Base-by-base conservation (phyloP, 2,797 vertebrate species). In the Setipinna tenuifilis region DNA sequence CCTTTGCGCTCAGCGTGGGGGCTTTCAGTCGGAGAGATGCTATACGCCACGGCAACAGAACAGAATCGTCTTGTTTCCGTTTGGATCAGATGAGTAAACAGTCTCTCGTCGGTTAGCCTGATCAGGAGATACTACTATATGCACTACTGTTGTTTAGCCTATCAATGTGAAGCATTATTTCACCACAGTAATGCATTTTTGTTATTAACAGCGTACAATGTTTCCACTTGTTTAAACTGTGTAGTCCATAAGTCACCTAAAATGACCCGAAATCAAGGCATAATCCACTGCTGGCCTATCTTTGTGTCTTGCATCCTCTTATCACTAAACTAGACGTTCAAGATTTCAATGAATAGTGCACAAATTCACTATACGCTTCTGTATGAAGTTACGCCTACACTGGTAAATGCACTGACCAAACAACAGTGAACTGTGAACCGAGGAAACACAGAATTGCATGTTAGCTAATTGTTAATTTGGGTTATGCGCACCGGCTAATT, bases 401-500 rank as follows among this genome's bases (percentile, higher is more conserved):
- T 78, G 6, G 94, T 95, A 96, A 95, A 96, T 95, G 95, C 96
- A 97, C 97, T 96, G 96, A 97, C 96, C 97, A 97, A 95, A 97
- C 96, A 97, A 96, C 94, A 95, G 96, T 96, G 96, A 97, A 97
- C 96, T 95, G 96, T 78, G 71, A 78, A 78, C 95, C 92, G 96
- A 94, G 96, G 94, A 96, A 95, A 95, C 95, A 93, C 95, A 96
- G 97, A 99, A 98, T 99, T 99, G 98, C 98, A 98, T 97, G 98
- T 99, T 99, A 98, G 97, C 97, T 99, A 99, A 99, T 99, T 99
- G 98, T 99, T 99, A 98, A 99, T 99, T 99, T 98, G 97, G 98
- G 96, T 97, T 96, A 92, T 96, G 97, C 95, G 96, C 96, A 95
- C 96, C 91, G 95, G 96, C 96, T 99, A 99, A 99, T 99, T 99